Conservation (phyloP, 64 coral and sea anemone species). For the Exaiptasia diaphana region DNA sequence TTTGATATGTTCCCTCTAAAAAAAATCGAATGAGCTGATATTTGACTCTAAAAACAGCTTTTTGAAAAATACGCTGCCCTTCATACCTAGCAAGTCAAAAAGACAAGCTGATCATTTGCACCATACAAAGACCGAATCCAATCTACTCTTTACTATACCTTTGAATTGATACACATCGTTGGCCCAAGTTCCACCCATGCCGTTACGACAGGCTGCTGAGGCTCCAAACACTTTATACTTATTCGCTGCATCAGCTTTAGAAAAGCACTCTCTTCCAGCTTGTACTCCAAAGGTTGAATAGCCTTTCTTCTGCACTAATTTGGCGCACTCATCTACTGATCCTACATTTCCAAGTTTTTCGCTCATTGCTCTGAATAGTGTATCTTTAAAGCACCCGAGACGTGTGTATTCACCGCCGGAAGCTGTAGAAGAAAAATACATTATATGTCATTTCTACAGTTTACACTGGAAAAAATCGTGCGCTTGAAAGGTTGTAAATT, state of each 20-base stretch:
- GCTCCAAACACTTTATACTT: background rate
- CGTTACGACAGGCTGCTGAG: background rate
- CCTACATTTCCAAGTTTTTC: background rate
- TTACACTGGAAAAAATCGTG: too few species aligned
- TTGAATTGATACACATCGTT: constrained; percentile 1
- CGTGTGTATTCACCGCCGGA: background rate
- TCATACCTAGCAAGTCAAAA: background rate
- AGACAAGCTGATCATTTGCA: background rate
- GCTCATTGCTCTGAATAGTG: background rate
- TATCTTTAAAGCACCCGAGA: background rate
- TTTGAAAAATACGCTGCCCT: background rate
- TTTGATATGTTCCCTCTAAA: background rate
- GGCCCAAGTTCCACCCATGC: constrained; percentile 7
- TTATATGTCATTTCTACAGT: too few species aligned
- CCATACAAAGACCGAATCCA: background rate
- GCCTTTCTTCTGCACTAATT: background rate
- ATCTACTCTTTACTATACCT: background rate
- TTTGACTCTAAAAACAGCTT: background rate
- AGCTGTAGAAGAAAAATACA: background rate
- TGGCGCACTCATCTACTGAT: background rate
- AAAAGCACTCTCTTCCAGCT: background rate
- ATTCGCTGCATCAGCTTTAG: background rate
- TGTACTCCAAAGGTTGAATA: background rate
- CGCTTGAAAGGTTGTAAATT: too few species aligned
- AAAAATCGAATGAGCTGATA: background rate